Evolutionary conservation across 2,113 vertebrate genomes (phyloP), one percentile per base, ranked within the genome.

Genomic region (Tricholaema leucomelas): DNA sequence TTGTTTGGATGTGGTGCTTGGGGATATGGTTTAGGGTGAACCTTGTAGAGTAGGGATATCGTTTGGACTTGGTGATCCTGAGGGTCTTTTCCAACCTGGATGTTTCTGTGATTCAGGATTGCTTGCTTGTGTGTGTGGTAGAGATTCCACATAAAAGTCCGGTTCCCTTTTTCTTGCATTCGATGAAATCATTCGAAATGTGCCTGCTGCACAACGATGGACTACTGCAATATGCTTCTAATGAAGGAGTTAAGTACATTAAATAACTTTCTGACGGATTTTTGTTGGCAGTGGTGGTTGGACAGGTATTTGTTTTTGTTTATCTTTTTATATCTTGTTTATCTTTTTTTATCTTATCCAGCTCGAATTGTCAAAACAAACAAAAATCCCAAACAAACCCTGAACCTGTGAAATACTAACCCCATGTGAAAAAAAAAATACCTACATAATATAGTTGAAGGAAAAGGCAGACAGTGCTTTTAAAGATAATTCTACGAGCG

Each of bases 381-480:
- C 31, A 85, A 90, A 27, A 50, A 24, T 3, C 12, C 48, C 38
- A 48, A 91, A 58, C 25, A 25, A 75, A 80, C 5, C 5, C 56
- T 17, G 30, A 70, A 46, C 17, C 33, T 67, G n/a, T 44, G 35
- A 70, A 88, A 83, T 42, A 52, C 18, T 33, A 84, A 91, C 11
- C 38, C 8, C 10, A 28, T 40, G 38, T 20, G 31, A 86, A 80
- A 92, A 50, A 7, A 23, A 80, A 92, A 50, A 44, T n/a, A n/a
- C 17, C 3, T 48, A 12, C 18, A 42, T 65, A 55, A 69, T n/a
- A 23, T 6, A 42, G 15, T 12, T 24, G 14, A 65, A 91, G 36
- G 28, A 71, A 55, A 78, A 91, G 59, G 75, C 30, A 92, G 84
- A 52, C 9, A 61, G 48, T 66, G 78, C 61, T 94, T 95, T 95